Evolutionary conservation across 2,113 vertebrate genomes (phyloP).

Genomic region (Solea senegalensis): DNA sequence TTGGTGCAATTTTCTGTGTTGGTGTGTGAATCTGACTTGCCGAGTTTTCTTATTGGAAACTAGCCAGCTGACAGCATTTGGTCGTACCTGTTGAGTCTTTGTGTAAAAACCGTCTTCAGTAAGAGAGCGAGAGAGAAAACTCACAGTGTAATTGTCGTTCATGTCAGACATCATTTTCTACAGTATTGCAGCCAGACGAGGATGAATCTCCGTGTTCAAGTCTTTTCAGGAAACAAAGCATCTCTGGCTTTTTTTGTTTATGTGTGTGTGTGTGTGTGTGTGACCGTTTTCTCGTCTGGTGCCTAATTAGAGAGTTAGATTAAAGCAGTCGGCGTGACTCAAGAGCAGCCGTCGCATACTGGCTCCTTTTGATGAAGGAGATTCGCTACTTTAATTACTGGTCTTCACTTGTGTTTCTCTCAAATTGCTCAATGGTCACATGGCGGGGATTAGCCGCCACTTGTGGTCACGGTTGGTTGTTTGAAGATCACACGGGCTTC

Average conservation of each 20-base stretch:
- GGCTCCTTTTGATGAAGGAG: slow-evolving; percentile 60
- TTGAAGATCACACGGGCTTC: slow-evolving; percentile 65
- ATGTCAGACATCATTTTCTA: slow-evolving; percentile 56
- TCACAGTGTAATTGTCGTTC: slow-evolving; percentile 68
- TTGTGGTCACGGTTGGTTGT: slow-evolving; percentile 58
- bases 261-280: background rate
- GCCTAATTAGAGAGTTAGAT: slow-evolving; percentile 71
- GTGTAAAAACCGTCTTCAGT: slow-evolving; percentile 68
- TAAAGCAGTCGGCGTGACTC: slow-evolving; percentile 68
- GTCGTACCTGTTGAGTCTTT: slow-evolving; percentile 69
- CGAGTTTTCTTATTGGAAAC: slow-evolving; percentile 60
- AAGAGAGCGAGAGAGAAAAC: slow-evolving; percentile 45
- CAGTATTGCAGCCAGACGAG: slow-evolving; percentile 54
- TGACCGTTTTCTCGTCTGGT: slow-evolving; percentile 45
- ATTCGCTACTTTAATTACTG: slow-evolving; percentile 65
- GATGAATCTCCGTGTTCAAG: slow-evolving; percentile 48
- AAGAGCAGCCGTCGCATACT: slow-evolving; percentile 64
- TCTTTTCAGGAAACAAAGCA: slow-evolving; percentile 61
- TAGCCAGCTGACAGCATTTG: slow-evolving; percentile 72
- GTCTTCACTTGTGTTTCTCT: slow-evolving; percentile 63
- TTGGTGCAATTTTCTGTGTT: slow-evolving; percentile 16
- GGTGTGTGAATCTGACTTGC: slow-evolving; percentile 51
- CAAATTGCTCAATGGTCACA: slow-evolving; percentile 65
- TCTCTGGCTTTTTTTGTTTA: slow-evolving; percentile 2
- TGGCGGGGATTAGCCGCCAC: slow-evolving; percentile 62